Evolutionary conservation across 2,113 vertebrate genomes (phyloP).

Genomic region (mouse (Mus musculus)): DNA sequence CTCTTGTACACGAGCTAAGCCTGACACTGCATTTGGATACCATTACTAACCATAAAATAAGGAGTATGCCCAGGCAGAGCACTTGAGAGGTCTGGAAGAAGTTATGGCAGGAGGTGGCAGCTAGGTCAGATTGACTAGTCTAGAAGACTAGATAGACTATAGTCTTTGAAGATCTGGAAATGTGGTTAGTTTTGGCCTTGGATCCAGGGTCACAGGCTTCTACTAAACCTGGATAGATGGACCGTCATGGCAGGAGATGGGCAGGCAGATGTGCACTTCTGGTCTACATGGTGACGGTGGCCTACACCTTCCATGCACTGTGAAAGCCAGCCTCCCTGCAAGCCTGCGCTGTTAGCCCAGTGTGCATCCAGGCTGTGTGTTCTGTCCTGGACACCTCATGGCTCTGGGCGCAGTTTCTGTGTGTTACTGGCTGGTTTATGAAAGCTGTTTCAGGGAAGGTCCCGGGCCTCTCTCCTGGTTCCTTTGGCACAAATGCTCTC

Average conservation of each 20-base stretch:
- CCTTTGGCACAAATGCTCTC: accelerated
- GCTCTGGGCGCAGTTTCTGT: background rate
- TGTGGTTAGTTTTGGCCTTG: background rate
- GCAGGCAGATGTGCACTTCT: background rate
- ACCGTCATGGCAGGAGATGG: background rate
- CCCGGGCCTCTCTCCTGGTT: background rate
- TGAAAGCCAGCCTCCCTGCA: background rate
- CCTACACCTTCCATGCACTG: background rate
- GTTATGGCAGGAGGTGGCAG: background rate
- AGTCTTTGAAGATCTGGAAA: background rate
- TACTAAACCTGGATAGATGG: background rate
- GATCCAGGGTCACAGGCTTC: background rate
- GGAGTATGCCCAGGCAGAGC: background rate
- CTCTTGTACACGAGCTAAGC: background rate
- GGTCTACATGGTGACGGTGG: background rate
- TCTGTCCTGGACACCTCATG: background rate
- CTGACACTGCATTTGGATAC: background rate
- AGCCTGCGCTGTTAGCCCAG: background rate
- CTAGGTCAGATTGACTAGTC: background rate
- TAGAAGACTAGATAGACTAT: too few species aligned
- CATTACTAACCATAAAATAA: background rate
- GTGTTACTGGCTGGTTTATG: background rate
- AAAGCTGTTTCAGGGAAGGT: background rate
- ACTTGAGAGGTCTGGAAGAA: background rate
- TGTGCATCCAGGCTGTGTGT: background rate